Evolutionary conservation across 2,888 invertebrate species (phyloP).

Genomic region (Caenorhabditis japonica): DNA sequence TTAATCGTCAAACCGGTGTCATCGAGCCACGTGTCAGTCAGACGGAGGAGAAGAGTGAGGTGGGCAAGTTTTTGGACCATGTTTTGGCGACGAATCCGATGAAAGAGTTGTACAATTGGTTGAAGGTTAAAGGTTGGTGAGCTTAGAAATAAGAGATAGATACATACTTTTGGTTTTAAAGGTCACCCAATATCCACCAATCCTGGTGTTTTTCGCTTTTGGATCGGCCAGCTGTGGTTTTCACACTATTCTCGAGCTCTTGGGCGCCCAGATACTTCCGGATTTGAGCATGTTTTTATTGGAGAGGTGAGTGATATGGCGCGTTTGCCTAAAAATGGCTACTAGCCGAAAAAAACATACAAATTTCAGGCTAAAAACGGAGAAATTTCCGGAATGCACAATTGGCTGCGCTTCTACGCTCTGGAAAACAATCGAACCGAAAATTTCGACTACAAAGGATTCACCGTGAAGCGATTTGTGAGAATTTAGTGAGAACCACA

Average conservation of each 20-base stretch:
- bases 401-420: constrained; percentile 88
- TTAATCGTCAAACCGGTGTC: constrained; percentile 82
- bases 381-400: constrained; percentile 85
- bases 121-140: constrained; percentile 60
- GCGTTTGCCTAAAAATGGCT: too few species aligned
- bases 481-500: too few species aligned
- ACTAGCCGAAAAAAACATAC: background rate
- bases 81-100: constrained; percentile 86
- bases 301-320: constrained; percentile 87
- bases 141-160: constrained; percentile 1
- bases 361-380: constrained; percentile 81
- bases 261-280: constrained; percentile 86
- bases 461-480: constrained; percentile 74
- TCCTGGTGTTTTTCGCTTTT: constrained; percentile 58
- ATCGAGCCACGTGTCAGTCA: constrained; percentile 66
- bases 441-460: constrained; percentile 76
- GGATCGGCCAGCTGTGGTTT: constrained; percentile 79
- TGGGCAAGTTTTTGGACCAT: constrained; percentile 86
- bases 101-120: constrained; percentile 83
- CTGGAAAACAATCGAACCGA: constrained; percentile 81
- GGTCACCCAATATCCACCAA: constrained; percentile 70
- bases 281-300: constrained; percentile 92
- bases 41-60: constrained; percentile 81
- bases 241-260: constrained; percentile 86
- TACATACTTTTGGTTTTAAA: too few species aligned